These are phyloP conservation scores for Xenentodon cancila DNA, from an alignment of 2,797 vertebrate species.

Conservation along the genomic window DNA sequence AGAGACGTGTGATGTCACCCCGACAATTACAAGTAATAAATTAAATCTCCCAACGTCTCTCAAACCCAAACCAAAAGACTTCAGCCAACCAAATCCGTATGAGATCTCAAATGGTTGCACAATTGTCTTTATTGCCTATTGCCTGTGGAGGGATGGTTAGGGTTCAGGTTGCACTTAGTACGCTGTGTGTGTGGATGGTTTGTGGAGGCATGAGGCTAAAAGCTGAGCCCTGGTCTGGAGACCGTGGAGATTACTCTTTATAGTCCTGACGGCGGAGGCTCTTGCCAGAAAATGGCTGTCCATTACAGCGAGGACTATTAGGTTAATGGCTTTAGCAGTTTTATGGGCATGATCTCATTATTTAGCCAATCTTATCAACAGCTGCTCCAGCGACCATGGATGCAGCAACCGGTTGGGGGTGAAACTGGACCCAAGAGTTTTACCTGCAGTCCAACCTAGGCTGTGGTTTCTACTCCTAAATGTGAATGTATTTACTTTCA, in stretches of 20 bases:
- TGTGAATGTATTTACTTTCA: not conserved
- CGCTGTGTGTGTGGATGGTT: slow-evolving; percentile 24
- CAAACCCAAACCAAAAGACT: slow-evolving; percentile 41
- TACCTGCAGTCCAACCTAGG: slow-evolving; percentile 13
- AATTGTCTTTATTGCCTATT: slow-evolving; percentile 71
- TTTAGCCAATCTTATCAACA: slow-evolving; percentile 73
- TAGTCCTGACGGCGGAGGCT: slow-evolving; percentile 44
- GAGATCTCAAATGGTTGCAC: slow-evolving; percentile 63
- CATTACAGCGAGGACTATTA: slow-evolving; percentile 70
- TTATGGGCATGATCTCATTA: slow-evolving; percentile 78
- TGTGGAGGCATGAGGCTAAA: slow-evolving; percentile 54
- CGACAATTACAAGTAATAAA: slow-evolving; percentile 38
- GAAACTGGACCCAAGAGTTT: slow-evolving; percentile 48
- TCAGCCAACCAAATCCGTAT: slow-evolving; percentile 55
- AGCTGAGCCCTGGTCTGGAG: slow-evolving; percentile 48
- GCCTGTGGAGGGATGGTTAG: slow-evolving; percentile 34
- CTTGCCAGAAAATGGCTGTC: slow-evolving; percentile 62
- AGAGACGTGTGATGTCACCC: slow-evolving; percentile 43
- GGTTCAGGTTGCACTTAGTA: slow-evolving; percentile 42
- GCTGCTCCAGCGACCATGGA: slow-evolving; percentile 46
- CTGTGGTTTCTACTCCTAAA: slow-evolving; percentile 7
- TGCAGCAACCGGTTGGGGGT: slow-evolving; percentile 46
- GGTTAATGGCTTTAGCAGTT: slow-evolving; percentile 76
- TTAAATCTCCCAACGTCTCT: slow-evolving; percentile 39
- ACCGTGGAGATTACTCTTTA: slow-evolving; percentile 69